Evolutionary conservation across 2,113 vertebrate species (phyloP), one percentile per base, ranked within the genome.

Genomic region (Leuciscus idus): DNA sequence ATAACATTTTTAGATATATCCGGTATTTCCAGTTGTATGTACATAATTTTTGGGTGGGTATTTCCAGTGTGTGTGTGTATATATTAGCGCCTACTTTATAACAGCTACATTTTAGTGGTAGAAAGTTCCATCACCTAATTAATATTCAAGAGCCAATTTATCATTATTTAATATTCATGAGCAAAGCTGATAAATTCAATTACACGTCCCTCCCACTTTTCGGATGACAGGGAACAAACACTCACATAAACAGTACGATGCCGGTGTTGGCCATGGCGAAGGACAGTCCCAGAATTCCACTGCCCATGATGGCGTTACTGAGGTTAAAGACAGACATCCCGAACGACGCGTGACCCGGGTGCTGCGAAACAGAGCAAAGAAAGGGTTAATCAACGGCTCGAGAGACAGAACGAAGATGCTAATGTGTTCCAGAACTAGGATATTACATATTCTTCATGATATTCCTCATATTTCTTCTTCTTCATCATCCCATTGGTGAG

Each of bases 261-360:
- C 98, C 98, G 0, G 98, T 99, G 93, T 99, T 99, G 75, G 98
- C 97, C 98, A 99, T 98, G 79, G 98, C 98, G 15, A 95, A 99
- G 46, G 98, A 99, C 74, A 99, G 92, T 39, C 98, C 98, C 87
- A 99, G 92, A 90, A 99, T 99, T 2, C 98, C 98, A 0, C 98
- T 99, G 90, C 98, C 98, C 98, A 99, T 99, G 89, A 99, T 99
- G 90, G 98, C 98, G 0, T 99, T 99, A 89, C 98, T 98, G 92
- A 99, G 92, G 90, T 99, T 99, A 91, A 99, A 99, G 0, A 97
- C 95, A 0, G 98, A 99, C 96, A 99, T 98, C 82, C 98, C 97
- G 43, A 99, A 97, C 6, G 98, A 98, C 5, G 93, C 92, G 84
- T 96, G 97, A 68, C 98, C 98, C 0, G 94, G 96, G 86, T 98